Evolutionary conservation across 2,888 invertebrate species (phyloP).

Genomic region (Polymixis flavicincta): DNA sequence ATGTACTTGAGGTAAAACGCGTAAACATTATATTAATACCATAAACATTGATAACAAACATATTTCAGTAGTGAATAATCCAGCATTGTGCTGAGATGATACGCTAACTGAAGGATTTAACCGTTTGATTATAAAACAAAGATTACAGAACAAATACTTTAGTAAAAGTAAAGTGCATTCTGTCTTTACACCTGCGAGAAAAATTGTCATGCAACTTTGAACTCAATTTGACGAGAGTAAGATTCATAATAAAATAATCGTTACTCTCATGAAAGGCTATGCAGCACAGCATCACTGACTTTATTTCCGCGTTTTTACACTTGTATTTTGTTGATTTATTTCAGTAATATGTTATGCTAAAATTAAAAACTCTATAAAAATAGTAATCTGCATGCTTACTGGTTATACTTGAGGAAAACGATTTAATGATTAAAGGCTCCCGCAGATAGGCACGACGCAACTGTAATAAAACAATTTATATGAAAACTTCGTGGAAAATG

Average conservation of each 20-base stretch:
- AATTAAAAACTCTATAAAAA: background rate
- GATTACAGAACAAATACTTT: conserved; percentile 11
- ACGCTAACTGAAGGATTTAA: background rate
- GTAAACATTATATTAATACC: background rate
- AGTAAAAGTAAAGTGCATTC: background rate
- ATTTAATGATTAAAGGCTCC: background rate
- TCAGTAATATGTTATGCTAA: background rate
- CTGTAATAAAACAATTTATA: too few species aligned
- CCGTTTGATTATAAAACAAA: conserved; percentile 3
- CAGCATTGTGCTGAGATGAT: background rate
- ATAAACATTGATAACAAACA: background rate
- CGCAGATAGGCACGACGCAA: too few species aligned
- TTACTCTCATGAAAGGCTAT: background rate
- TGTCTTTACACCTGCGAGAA: background rate
- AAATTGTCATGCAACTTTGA: background rate
- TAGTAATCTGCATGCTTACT: background rate
- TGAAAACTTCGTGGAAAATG: too few species aligned
- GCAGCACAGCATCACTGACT: conserved; percentile 28
- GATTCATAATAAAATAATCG: conserved; percentile 7
- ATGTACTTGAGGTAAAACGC: conserved; percentile 24
- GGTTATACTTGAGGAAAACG: background rate
- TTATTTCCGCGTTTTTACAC: conserved; percentile 18
- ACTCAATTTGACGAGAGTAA: background rate
- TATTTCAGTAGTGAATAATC: conserved; percentile 11
- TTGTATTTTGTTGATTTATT: conserved; percentile 18